Conservation (phyloP, 2,888 invertebrate species). For the Diarsia mendica region DNA sequence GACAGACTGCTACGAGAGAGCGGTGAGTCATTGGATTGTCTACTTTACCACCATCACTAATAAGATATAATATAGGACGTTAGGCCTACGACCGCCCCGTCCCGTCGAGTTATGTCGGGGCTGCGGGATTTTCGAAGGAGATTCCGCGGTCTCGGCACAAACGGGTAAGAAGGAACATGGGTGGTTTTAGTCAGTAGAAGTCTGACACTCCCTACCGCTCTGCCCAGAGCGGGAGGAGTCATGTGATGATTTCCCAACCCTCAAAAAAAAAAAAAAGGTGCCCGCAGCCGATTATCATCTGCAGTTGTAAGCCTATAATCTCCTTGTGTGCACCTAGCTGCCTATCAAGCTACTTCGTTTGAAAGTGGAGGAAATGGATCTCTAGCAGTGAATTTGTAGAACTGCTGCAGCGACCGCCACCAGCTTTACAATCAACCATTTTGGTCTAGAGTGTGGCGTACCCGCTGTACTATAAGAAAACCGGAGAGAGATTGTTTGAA, state of each 20-base stretch:
- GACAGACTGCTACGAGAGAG: slow-evolving; percentile 86
- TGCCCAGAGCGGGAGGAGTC: too few relatives aligned
- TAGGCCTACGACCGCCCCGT: neutral
- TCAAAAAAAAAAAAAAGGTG: too few relatives aligned
- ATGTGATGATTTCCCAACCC: too few relatives aligned
- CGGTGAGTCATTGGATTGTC: slow-evolving; percentile 78
- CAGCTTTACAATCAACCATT: neutral
- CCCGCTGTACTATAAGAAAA: neutral
- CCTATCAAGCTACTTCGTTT: neutral
- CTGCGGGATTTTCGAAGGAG: too few relatives aligned
- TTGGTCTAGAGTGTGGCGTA: neutral
- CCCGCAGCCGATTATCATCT: neutral
- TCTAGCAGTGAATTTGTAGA: neutral
- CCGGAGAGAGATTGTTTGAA: neutral
- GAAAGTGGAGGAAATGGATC: neutral
- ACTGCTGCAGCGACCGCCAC: neutral
- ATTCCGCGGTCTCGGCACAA: too few relatives aligned
- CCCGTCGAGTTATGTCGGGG: too few relatives aligned
- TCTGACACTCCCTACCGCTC: too few relatives aligned
- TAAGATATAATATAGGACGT: neutral
- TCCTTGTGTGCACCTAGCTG: neutral
- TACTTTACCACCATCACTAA: neutral
- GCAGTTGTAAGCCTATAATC: neutral
- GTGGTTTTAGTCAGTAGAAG: too few relatives aligned
- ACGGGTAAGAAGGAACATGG: too few relatives aligned